Evolutionary conservation across 1,140 invertebrate species (phyloP).

Genomic region (Mylabris phalerata): DNA sequence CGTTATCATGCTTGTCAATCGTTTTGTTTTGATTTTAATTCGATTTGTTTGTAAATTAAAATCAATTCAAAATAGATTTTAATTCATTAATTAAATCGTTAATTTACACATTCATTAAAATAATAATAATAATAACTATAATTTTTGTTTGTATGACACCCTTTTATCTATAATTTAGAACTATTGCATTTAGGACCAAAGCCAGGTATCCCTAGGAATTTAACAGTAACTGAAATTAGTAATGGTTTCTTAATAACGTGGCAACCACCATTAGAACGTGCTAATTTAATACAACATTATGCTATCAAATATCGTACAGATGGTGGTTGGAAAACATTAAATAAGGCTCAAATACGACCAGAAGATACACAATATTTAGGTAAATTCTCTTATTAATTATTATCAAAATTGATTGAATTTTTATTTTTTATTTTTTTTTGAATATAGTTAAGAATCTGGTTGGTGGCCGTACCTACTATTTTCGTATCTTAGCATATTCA

Average conservation of each 20-base stretch:
- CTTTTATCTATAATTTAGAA: conserved; percentile 12
- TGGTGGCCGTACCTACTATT: conserved; percentile 82
- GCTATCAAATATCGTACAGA: conserved; percentile 86
- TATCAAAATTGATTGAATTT: background rate
- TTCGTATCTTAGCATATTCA: conserved; percentile 81
- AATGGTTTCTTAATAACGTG: conserved; percentile 85
- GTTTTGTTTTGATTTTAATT: too few species aligned
- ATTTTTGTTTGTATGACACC: too few species aligned
- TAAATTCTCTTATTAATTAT: conserved; percentile 38
- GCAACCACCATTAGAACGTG: conserved; percentile 72
- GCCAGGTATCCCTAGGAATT: conserved; percentile 78
- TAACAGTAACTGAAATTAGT: conserved; percentile 77
- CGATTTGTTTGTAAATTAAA: too few species aligned
- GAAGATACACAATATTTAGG: conserved; percentile 82
- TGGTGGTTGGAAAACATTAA: conserved; percentile 78
- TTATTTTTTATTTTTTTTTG: conserved; percentile 1
- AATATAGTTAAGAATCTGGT: conserved; percentile 80
- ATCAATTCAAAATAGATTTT: too few species aligned
- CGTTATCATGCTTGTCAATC: too few species aligned
- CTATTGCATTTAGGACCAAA: conserved; percentile 62
- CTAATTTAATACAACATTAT: conserved; percentile 80
- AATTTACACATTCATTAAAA: too few species aligned
- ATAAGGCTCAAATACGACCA: conserved; percentile 77
- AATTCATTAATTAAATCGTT: too few species aligned
- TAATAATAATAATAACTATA: too few species aligned